Evolutionary conservation across 2,797 vertebrate species (phyloP), one percentile per base, ranked within the genome.

Genomic region (Holocentrus rufus): DNA sequence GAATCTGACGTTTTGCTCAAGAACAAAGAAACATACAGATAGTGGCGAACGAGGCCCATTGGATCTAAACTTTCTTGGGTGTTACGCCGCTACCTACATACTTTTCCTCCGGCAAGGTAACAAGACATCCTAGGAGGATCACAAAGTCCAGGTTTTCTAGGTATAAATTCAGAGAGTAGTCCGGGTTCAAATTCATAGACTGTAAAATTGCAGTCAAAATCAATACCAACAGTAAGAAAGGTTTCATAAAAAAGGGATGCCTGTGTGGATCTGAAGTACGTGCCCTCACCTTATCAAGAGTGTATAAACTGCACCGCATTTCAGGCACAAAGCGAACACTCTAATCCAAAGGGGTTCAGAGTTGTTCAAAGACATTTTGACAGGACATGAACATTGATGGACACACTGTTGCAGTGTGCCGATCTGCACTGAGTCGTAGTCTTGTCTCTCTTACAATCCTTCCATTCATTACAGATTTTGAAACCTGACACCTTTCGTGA

Each of bases 171-270:
- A 39, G 83, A 70, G 71, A 64, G 39, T 55, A n/a, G 63, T 1
- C 70, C 25, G 17, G 81, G 69, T 80, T 83, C 73, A 80, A 59
- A 80, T 74, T 86, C 85, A 69, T 42, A 77, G 72, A 54, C 49
- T 77, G 70, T 82, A 85, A 89, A 84, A 88, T 70, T 58, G 73
- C 62, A 84, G 76, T 73, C 65, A 56, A 65, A 83, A 89, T 91
- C 84, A 84, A 90, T 90, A 87, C 64, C 77, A 85, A 75, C 71
- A 85, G 67, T 10, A 82, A 76, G 47, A 31, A 71, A 50, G 49
- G 46, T 70, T 79, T 54, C 57, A 80, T 84, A 56, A 84, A 85
- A 82, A 49, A 60, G 5, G 22, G 15, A 72, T n/a, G 49, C 56
- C 59, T 53, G 1, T 59, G 65, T 66, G 77, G 73, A 67, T 83